Conservation (phyloP, 2,888 invertebrate species). For the Bembecia ichneumoniformis region DNA sequence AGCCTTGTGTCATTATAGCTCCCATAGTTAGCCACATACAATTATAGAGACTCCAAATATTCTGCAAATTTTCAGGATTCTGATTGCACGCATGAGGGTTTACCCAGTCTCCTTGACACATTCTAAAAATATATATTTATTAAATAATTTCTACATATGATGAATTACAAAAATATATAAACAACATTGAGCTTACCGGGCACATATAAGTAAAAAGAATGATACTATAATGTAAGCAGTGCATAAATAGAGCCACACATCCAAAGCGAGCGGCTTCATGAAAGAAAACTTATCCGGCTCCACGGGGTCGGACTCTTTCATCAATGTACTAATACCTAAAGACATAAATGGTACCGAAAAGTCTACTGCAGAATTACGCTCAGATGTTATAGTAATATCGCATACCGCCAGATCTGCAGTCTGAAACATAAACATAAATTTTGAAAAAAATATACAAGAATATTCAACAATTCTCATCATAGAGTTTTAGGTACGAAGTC, state of each 20-base stretch:
- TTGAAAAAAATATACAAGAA: no score
- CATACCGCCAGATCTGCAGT: slow-evolving; percentile 93
- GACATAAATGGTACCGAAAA: slow-evolving; percentile 98
- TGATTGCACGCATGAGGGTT: slow-evolving; percentile 92
- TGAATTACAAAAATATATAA: neutral
- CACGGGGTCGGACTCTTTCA: slow-evolving; percentile 81
- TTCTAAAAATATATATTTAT: slow-evolving; percentile 66
- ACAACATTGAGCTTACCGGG: slow-evolving; percentile 67
- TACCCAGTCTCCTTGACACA: slow-evolving; percentile 93
- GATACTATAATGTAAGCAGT: slow-evolving; percentile 88
- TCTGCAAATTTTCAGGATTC: slow-evolving; percentile 87
- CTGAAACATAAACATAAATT: slow-evolving; percentile 59
- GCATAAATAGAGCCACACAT: slow-evolving; percentile 90
- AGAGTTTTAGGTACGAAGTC: no score
- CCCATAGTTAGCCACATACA: slow-evolving; percentile 95
- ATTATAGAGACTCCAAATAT: slow-evolving; percentile 88
- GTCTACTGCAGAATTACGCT: slow-evolving; percentile 87
- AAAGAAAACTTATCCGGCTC: slow-evolving; percentile 91
- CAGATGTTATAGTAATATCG: slow-evolving; percentile 93
- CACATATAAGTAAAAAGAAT: slow-evolving; percentile 84
- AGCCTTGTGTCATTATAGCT: slow-evolving; percentile 93
- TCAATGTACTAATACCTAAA: slow-evolving; percentile 89
- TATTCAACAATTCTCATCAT: no score
- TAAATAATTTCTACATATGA: neutral
- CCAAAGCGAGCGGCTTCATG: slow-evolving; percentile 84